Base-by-base conservation (phyloP, 2,113 vertebrate species). In the Gracilinanus agilis region DNA sequence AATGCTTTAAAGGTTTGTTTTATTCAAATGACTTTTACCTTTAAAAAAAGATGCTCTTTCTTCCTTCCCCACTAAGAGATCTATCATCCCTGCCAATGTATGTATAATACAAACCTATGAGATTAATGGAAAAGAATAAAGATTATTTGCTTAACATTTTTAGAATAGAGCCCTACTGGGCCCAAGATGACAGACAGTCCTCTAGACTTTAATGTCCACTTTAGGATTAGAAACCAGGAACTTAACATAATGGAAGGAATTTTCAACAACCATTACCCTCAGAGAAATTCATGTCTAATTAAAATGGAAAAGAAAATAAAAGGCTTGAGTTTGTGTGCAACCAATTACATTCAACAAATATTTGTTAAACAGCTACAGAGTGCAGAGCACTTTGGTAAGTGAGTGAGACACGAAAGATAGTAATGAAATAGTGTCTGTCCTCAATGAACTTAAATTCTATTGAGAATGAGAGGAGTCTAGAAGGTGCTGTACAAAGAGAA, bases 11-110 rank as follows among this genome's bases (percentile, higher is more conserved):
- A 10, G 10, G 67, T 67, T 29, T 75, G 55, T 93, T 96, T 91
- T 93, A 94, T 94, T 92, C 94, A 96, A 94, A 61, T 16, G 0
- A 92, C 27, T 90, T 94, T 95, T 90, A 90, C 89, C 75, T 90
- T 89, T 91, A 94, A 93, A 55, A 96, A 92, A 58, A 95, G 96
- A 94, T 92, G n/a, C 61, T 61, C 27, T 27, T 40, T 40, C 19
- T 34, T 21, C 67, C 67, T 94, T 95, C 53, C 89, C 93, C 90
- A 89, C 67, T n/a, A 89, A 61, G 40, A 10, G 27, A 34, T 92
- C 94, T 92, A 34, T 54, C 95, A 55, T 83, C 89, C 44, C 54
- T 94, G 91, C 55, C 55, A 91, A 67, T 90, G 23, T 53, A 4
- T 88, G 40, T 3, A 90, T 0, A 53, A 58, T 29, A 92, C 40